A percentile compares a stretch with the other conserved stretches of the same genome.
Evolutionary conservation across 2,113 vertebrate genomes (phyloP).

Genomic region (Cariama cristata): DNA sequence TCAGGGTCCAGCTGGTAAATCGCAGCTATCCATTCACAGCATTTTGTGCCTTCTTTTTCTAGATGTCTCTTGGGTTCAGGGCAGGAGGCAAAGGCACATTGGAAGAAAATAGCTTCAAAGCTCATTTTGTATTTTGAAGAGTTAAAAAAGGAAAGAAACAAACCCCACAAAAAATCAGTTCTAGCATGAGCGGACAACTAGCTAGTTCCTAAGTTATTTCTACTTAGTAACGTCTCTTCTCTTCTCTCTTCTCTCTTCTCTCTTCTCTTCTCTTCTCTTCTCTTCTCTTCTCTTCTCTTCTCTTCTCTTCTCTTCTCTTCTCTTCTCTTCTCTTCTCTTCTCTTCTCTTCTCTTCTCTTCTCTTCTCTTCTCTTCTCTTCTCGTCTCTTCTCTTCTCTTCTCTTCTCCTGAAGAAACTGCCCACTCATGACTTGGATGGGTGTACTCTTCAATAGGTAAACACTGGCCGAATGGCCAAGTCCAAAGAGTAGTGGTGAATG

Average conservation of each 20-base stretch:
- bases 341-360: too few species aligned
- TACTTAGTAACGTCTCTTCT: not conserved
- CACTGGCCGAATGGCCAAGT: too few species aligned
- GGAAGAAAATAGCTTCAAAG: not conserved
- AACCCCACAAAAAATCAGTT: not conserved
- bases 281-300: not conserved
- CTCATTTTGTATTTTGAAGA: not conserved
- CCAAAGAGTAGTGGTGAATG: too few species aligned
- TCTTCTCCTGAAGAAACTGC: too few species aligned
- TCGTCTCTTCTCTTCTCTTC: too few species aligned
- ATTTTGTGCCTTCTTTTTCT: not conserved
- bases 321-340: too few species aligned
- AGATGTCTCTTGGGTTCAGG: not conserved
- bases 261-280: accelerated
- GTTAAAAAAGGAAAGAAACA: not conserved
- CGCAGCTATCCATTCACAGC: not conserved
- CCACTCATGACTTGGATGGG: too few species aligned
- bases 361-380: too few species aligned
- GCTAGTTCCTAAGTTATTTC: not conserved
- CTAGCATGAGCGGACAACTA: not conserved
- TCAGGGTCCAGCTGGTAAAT: not conserved
- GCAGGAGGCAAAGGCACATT: not conserved
- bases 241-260: accelerated
- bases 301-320: not conserved
- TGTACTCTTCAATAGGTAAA: too few species aligned